phyloP scores from a whole-genome alignment of 2,797 vertebrate species.

The Myotis myotis region DNA sequence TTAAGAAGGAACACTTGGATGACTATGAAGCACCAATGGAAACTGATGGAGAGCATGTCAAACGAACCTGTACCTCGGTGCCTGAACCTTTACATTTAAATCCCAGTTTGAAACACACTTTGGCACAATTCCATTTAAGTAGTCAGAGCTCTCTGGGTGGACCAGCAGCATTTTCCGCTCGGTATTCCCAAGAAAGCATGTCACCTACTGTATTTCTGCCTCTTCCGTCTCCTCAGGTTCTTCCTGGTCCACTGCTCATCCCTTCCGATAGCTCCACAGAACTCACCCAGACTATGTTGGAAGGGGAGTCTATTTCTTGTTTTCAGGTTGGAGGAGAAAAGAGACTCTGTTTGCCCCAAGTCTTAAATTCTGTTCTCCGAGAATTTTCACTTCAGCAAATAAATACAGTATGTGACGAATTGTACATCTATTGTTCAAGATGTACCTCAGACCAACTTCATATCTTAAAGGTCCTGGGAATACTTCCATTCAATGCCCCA shows the following conservation, averaged over 20 bases:
- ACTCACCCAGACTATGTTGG: slow-evolving; percentile 94
- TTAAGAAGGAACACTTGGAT: slow-evolving; percentile 93
- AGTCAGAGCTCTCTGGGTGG: slow-evolving; percentile 98
- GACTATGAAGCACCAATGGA: slow-evolving; percentile 85
- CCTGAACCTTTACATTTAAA: slow-evolving; percentile 94
- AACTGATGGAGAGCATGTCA: slow-evolving; percentile 81
- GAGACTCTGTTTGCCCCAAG: slow-evolving; percentile 97
- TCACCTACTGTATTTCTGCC: slow-evolving; percentile 91
- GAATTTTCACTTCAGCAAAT: slow-evolving; percentile 99
- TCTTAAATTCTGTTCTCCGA: slow-evolving; percentile 97
- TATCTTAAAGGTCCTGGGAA: slow-evolving; percentile 97
- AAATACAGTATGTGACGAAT: slow-evolving; percentile 96
- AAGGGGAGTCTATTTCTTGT: slow-evolving; percentile 98
- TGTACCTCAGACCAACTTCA: slow-evolving; percentile 97
- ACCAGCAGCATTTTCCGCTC: slow-evolving; percentile 97
- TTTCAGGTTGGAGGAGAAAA: slow-evolving; percentile 98
- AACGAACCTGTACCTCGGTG: slow-evolving; percentile 84
- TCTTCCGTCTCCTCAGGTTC: slow-evolving; percentile 92
- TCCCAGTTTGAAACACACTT: slow-evolving; percentile 96
- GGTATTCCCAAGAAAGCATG: slow-evolving; percentile 91
- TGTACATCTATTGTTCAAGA: slow-evolving; percentile 97
- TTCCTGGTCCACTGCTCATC: slow-evolving; percentile 94
- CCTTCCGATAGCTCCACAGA: slow-evolving; percentile 98
- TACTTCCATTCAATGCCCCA: slow-evolving; percentile 97
- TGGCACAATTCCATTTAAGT: slow-evolving; percentile 98